Evolutionary conservation across 2,113 vertebrate genomes (phyloP).

Genomic region (Eidolon helvum): DNA sequence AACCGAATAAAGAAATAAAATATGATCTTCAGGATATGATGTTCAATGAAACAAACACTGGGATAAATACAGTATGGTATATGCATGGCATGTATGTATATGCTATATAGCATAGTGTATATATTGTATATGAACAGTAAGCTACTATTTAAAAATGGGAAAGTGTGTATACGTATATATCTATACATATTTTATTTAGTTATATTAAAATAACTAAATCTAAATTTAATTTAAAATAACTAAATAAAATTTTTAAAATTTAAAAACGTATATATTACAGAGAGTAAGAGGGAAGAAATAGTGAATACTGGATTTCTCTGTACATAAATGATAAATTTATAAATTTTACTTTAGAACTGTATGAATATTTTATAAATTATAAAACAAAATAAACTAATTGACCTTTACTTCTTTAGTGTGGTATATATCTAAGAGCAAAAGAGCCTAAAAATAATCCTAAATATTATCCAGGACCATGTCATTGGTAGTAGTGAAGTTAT

Average conservation of each 20-base stretch:
- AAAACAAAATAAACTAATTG: background rate
- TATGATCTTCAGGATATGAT: background rate
- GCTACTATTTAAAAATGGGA: background rate
- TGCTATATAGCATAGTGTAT: background rate
- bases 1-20: background rate
- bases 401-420: background rate
- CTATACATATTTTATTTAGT: background rate
- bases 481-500: background rate
- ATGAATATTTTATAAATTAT: background rate
- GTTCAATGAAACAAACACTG: background rate
- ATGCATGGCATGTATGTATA: background rate
- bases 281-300: background rate
- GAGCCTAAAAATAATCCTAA: background rate
- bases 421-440: background rate
- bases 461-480: background rate
- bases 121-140: background rate
- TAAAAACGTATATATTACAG: background rate
- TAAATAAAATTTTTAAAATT: background rate
- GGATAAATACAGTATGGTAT: background rate
- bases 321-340: background rate
- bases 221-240: background rate
- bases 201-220: background rate
- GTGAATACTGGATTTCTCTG: background rate
- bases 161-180: background rate
- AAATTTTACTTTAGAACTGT: background rate